phyloP scores from a whole-genome alignment of 2,113 vertebrate species.

The Ceyx melanurus region DNA sequence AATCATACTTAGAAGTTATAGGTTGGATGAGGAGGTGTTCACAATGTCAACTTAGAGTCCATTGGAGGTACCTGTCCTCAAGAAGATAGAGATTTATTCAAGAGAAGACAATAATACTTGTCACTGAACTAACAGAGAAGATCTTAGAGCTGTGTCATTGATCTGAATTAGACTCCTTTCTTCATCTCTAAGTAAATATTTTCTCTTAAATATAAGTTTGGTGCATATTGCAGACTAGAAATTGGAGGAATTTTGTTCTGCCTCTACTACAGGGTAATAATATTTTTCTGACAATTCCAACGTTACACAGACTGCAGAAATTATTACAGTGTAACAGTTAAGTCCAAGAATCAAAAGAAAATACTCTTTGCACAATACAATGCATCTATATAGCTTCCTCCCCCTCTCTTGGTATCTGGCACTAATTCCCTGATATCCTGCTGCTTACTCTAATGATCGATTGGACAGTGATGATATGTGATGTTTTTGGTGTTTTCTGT shows the following conservation, averaged over 20 bases:
- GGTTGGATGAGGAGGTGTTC: neutral
- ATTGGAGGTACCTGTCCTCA: neutral
- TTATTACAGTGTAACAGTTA: neutral
- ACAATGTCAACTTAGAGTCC: neutral
- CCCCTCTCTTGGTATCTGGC: neutral
- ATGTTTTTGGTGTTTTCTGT: constrained; percentile 18
- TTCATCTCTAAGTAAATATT: neutral
- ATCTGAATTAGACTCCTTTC: neutral
- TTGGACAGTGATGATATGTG: neutral
- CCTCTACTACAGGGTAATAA: neutral
- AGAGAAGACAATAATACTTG: neutral
- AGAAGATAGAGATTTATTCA: neutral
- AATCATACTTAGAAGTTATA: neutral
- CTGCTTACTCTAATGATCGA: neutral
- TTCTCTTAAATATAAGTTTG: neutral
- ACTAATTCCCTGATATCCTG: neutral
- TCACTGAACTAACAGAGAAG: neutral
- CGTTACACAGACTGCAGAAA: neutral
- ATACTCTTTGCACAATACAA: neutral
- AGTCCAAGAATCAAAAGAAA: neutral
- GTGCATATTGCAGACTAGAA: neutral
- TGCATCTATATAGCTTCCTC: neutral
- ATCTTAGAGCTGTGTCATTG: neutral
- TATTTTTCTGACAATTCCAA: neutral
- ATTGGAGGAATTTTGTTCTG: neutral